Evolutionary conservation across 2,797 vertebrate species (phyloP).

Genomic region (Chrosomus eos): DNA sequence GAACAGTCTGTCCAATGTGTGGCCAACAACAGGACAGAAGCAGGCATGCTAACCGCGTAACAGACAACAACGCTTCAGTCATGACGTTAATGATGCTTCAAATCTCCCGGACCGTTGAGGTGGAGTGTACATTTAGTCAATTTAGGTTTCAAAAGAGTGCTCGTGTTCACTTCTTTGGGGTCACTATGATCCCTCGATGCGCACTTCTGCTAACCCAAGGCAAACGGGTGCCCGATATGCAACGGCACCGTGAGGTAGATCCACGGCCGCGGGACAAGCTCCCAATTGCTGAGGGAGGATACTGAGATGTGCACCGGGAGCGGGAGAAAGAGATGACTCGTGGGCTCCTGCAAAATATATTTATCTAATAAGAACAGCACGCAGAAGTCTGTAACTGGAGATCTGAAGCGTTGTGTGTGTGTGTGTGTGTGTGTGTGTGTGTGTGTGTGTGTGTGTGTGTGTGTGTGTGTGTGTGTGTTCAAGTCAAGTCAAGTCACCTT

Average conservation of each 20-base stretch:
- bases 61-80: background rate
- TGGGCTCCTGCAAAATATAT: background rate
- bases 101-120: background rate
- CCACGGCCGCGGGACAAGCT: background rate
- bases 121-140: background rate
- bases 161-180: background rate
- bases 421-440: too few relatives aligned
- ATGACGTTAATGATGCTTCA: background rate
- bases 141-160: background rate
- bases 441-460: too few relatives aligned
- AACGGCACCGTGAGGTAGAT: background rate
- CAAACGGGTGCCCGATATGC: background rate
- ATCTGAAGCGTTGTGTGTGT: background rate
- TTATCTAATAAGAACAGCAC: background rate
- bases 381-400: background rate
- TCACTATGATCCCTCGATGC: background rate
- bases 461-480: too few relatives aligned
- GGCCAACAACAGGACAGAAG: slow-evolving; percentile 6
- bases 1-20: slow-evolving; percentile 23
- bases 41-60: background rate
- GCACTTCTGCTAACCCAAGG: background rate
- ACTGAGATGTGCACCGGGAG: background rate
- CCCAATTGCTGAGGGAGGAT: background rate
- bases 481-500: too few relatives aligned
- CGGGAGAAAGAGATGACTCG: background rate